phyloP scores from a whole-genome alignment of 1,140 invertebrate genomes.

The Drosophila truncata region DNA sequence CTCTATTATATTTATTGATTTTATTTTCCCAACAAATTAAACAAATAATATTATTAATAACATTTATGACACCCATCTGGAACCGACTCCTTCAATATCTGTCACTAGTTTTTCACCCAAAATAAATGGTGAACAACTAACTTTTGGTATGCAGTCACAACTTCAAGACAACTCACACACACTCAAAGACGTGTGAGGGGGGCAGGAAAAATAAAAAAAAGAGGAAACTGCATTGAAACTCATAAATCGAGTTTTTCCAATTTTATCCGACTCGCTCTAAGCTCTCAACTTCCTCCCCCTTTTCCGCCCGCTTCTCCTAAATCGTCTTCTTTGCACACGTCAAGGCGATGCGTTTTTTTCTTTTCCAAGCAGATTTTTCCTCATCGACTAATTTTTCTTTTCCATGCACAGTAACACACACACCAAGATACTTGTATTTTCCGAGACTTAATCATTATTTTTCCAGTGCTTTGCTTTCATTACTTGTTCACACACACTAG shows the following conservation, averaged over 20 bases:
- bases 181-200: conserved; percentile 16
- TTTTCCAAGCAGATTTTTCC: conserved; percentile 63
- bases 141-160: conserved; percentile 58
- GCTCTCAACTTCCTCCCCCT: background rate
- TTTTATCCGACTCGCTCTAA: conserved; percentile 35
- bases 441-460: conserved; percentile 74
- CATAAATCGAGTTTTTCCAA: conserved; percentile 77
- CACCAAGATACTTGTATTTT: conserved; percentile 35
- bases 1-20: background rate
- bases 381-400: conserved; percentile 63
- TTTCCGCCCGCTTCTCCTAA: conserved; percentile 5
- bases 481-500: conserved; percentile 59
- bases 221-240: conserved; percentile 66
- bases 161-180: conserved; percentile 36
- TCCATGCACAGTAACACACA: conserved; percentile 16
- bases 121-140: conserved; percentile 39
- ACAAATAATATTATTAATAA: background rate
- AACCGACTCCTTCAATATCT: conserved; percentile 14
- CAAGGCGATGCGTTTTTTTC: conserved; percentile 27
- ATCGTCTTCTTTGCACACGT: conserved; percentile 4
- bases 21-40: too few relatives aligned
- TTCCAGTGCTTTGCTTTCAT: conserved; percentile 79
- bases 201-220: conserved; percentile 17
- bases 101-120: conserved; percentile 15
- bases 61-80: background rate